Evolutionary conservation across 2,888 invertebrate species (phyloP), one percentile per base, ranked within the genome.

Genomic region (Drosophila nigritarsus): DNA sequence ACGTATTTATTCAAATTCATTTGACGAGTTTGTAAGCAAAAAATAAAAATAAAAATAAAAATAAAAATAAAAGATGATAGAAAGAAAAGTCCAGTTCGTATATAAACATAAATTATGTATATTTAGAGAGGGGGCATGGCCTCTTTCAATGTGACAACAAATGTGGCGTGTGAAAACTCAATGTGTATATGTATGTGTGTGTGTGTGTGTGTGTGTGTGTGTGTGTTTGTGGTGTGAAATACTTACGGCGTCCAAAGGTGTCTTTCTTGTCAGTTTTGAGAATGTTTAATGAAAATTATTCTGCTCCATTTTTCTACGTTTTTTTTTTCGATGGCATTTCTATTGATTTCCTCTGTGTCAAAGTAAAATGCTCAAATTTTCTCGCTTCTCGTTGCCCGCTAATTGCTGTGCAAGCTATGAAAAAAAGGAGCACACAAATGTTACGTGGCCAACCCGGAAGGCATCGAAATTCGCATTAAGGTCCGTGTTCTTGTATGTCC

Each of bases 381-480:
- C 58, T 53, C 64, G 7, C 1, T 80, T 9, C 32, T 34, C 64
- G 7, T 4, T 80, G 3, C 11, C 45, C 64, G 7, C 2, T 80
- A 80, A 80, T 80, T 80, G 55, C 63, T 63, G 45, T 49, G 53
- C 65, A 55, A 65, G 65, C 49, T 27, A 42, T 32, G 0, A 5
- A 27, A 42, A 53, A 34, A 36, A 7, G 34, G 15, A 42, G 24
- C 61, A 32, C 51, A 58, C 50, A 58, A 77, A 72, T 68, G 69
- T 81, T 76, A 78, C 81, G 73, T 77, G 70, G 76, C 80, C 80
- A 69, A 60, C 63, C 48, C 65, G 69, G 29, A 60, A 65, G 60
- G 51, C 65, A 61, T 48, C 56, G 60, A 58, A 65, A 48, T 63
- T 60, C 65, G 60, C 63, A 61, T 65, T 70, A 65, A 65, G 70